Evolutionary conservation across 2,888 invertebrate genomes (phyloP), one percentile per base, ranked within the genome.

Genomic region (Plutella xylostella): DNA sequence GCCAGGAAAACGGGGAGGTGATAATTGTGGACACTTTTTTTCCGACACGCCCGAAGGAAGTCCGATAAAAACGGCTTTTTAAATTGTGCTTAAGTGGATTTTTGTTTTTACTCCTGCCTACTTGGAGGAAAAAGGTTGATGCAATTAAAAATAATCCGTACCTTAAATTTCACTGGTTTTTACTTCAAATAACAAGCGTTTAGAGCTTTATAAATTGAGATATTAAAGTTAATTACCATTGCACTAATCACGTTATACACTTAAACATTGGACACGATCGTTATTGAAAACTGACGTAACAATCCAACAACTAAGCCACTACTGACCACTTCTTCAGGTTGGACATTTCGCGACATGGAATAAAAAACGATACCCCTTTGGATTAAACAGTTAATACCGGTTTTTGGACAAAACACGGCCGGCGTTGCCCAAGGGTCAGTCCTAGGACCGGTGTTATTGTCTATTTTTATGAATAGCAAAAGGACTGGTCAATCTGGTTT

Each of bases 401-500:
- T 79, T 76, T 63, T 55, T 31, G 51, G 53, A 58, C 59, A 61
- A 58, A 67, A 65, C 56, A 54, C 54, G 60, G 57, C 52, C 78
- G 76, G 75, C 68, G 72, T 75, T 63, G 72, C 75, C 65, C 67
- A 73, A 63, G 80, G 80, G 82, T 80, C 78, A 78, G 53, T 56
- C 55, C 60, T 71, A 65, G 67, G 55, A 46, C 68, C 65, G 61
- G 61, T 62, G 34, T 45, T 60, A 72, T 76, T 77, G 73, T 75
- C 67, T 69, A 68, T 72, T 68, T 63, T 65, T 47, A 68, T 68
- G 67, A 67, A 72, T 70, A 66, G 38, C 33, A 25, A 39, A 47
- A 20, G 68, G 66, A 76, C 75, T 76, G 76, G 77, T 76, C 77
- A 83, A 78, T 80, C 82, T 74, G 75, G 79, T 80, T 78, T 53